Base-by-base conservation (phyloP, 2,888 invertebrate species). In the Agrilus cyanescens region DNA sequence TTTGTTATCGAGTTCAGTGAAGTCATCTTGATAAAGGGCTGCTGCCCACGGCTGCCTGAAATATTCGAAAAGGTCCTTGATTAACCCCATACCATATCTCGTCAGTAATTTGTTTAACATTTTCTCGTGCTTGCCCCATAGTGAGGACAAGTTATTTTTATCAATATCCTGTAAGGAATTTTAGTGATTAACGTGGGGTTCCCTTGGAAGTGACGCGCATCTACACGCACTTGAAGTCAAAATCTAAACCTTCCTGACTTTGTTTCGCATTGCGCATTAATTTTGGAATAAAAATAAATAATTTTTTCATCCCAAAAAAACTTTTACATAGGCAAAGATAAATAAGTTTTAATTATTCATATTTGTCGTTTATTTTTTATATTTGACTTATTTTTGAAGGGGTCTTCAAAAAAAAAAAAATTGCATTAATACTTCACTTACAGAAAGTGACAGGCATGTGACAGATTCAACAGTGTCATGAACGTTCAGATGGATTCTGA, bases 61-160 rank as follows among this genome's bases (percentile, higher is more conserved):
- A 64, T 72, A 82, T 5, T 73, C 70, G 58, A 69, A 82, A 5
- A 84, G 69, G 58, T 87, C 83, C 0, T 68, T 63, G 30, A 87
- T 78, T 45, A 75, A 61, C 2, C 73, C 66, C 61, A 74, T 66
- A 66, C 75, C 66, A 59, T 72, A 82, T 43, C 82, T 71, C 13
- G 66, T 58, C 38, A 75, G 65, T 31, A 87, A 55, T 54, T 82
- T 78, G 62, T 85, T 81, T 46, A 86, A 70, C 53, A 80, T 65
- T 15, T 73, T 71, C 54, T 86, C 83, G 58, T 87, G 85, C 50
- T 80, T 76, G 0, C 85, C 85, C 60, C 79, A 85, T 30, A 87
- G 58, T 46, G 73, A 68, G 1, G 72, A 63, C 12, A 83, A 54
- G 46, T 80, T 77, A 30, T 73, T 72, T 1, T 70, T 57, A 8